Conservation (phyloP, 92 coral and sea anemone species). For the Diadumene lineata region DNA sequence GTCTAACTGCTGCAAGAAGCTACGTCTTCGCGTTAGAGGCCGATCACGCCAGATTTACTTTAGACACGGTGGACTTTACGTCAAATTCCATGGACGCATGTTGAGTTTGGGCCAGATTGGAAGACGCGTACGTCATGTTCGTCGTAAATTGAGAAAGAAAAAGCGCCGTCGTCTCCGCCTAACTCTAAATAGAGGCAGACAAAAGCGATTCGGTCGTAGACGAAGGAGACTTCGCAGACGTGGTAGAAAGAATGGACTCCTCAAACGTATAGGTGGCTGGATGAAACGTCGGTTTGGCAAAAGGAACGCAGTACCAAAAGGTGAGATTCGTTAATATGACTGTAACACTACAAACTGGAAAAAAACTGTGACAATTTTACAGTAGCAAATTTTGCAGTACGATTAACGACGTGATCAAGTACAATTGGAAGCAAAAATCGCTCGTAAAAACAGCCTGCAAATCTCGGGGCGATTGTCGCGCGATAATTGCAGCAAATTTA, state of each 20-base stretch:
- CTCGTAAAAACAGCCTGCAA: no score
- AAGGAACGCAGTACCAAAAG: not conserved
- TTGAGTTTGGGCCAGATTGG: not conserved
- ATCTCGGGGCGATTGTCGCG: no score
- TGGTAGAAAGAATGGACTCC: not conserved
- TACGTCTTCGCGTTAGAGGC: conserved; percentile 6
- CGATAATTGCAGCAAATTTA: no score
- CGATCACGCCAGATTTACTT: not conserved
- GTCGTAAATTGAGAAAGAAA: not conserved
- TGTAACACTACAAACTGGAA: no score
- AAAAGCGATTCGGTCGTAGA: not conserved
- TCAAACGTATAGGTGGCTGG: no score
- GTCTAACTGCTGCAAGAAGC: conserved; percentile 23
- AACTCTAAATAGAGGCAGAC: not conserved
- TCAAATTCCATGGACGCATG: not conserved
- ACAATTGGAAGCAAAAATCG: no score
- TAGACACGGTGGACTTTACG: not conserved
- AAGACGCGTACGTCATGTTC: conserved; percentile 6
- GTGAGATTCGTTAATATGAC: not conserved
- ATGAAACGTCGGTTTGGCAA: conserved; percentile 1
- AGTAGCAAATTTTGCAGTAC: no score
- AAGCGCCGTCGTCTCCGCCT: not conserved
- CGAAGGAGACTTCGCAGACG: not conserved
- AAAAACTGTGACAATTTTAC: no score
- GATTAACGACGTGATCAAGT: no score